Base-by-base conservation (phyloP, 37 sponge, comb jelly and placozoan genomes). In the Oscarella lobularis region DNA sequence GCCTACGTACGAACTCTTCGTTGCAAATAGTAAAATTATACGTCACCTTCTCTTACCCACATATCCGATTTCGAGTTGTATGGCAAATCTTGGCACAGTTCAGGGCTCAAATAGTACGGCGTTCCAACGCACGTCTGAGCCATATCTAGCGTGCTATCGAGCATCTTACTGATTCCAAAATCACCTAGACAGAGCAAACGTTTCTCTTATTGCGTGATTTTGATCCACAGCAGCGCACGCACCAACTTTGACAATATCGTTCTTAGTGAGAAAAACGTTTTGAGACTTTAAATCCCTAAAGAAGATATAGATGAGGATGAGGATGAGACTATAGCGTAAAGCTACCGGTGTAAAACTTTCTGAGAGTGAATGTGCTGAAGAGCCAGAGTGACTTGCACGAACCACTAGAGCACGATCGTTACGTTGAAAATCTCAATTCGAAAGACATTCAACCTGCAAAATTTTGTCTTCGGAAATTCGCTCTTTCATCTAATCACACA, bases 31-130 rank as follows among this genome's bases (percentile, higher is more conserved):
- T 27, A 54, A 54, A 27, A 27, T 27, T 27, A 54, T 27, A 54
- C 27, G 27, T 27, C 65, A 54, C 27, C 27, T 48, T 20, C 14
- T 27, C 60, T 48, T 20, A 48, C 60, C 60, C 60, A 48, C 60
- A 48, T 48, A 20, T 48, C 60, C 20, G 60, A 48, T 20, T 48
- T 48, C 20, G 60, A 48, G 60, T 95, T 95, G 86, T 95, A 95
- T 1, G 96, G 96, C 37, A 82, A 82, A 74, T 89, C 88, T 74
- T 95, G 92, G 77, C 96, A 95, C 2, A 95, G 91, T 76, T 95
- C 96, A n/a, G 96, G 96, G 2, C 90, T 89, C 66, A 95, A 88
- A 77, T 95, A 95, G 81, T 95, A 95, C 27, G 96, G 96, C 39
- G 96, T 95, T 0, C 96, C 96, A 82, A 95, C 91, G 66, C 96